phyloP scores from a whole-genome alignment of 2,113 vertebrate genomes.

The Ploceus nigricollis region DNA sequence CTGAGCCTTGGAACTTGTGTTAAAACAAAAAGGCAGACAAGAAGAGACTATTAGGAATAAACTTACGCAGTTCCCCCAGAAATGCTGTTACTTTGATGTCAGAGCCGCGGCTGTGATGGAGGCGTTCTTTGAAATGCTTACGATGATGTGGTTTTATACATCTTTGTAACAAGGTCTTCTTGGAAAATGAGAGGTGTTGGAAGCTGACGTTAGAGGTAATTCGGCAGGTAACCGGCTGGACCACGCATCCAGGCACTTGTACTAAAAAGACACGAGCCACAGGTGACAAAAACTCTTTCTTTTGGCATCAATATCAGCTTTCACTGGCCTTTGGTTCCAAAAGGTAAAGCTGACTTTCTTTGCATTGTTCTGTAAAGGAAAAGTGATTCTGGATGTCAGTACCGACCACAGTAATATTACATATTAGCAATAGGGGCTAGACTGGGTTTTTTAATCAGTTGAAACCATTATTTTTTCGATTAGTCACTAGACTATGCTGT shows the following conservation, averaged over 20 bases:
- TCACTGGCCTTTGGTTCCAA: background rate
- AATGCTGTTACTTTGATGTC: background rate
- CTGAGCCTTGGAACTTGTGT: background rate
- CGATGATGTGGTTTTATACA: background rate
- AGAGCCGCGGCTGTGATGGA: background rate
- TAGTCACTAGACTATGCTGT: background rate
- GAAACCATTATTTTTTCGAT: background rate
- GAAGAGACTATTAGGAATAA: background rate
- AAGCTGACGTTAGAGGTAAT: background rate
- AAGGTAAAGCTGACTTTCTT: background rate
- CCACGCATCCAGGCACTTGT: background rate
- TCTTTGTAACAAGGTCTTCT: background rate
- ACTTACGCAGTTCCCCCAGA: background rate
- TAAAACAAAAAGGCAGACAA: background rate
- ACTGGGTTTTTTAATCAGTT: background rate
- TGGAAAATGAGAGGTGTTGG: background rate
- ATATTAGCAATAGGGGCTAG: background rate
- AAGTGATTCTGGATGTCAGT: background rate
- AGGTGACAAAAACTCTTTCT: background rate
- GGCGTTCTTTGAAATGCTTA: constrained; percentile 31
- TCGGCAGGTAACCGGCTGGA: background rate
- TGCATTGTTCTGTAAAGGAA: background rate
- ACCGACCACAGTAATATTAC: fast-evolving
- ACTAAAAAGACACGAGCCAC: background rate
- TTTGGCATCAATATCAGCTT: background rate